Evolutionary conservation across 2,888 invertebrate species (phyloP).

Genomic region (Aplocera efformata): DNA sequence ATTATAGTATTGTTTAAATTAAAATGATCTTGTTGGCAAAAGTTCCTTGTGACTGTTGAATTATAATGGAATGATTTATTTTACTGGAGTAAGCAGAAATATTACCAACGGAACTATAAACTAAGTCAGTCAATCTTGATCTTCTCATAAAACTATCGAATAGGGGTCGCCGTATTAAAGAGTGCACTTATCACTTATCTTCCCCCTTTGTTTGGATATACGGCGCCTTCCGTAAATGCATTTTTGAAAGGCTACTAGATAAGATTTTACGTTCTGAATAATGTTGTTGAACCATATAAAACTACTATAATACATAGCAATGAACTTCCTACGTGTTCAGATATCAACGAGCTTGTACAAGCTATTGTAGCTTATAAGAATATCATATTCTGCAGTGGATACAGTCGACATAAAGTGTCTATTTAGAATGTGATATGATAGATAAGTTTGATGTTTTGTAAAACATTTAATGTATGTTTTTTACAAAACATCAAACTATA

Average conservation of each 20-base stretch:
- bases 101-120: too few relatives aligned
- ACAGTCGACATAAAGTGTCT: neutral
- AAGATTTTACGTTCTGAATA: slow-evolving; percentile 63
- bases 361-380: slow-evolving; percentile 25
- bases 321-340: slow-evolving; percentile 24
- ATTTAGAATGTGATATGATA: too few relatives aligned
- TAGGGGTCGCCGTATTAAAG: slow-evolving; percentile 44
- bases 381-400: slow-evolving; percentile 22
- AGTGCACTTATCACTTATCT: slow-evolving; percentile 69
- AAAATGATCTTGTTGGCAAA: too few relatives aligned
- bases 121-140: slow-evolving; percentile 8
- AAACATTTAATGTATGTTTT: too few relatives aligned
- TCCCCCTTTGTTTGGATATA: slow-evolving; percentile 65
- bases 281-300: slow-evolving; percentile 42
- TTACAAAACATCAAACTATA: too few relatives aligned
- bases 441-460: too few relatives aligned
- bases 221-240: slow-evolving; percentile 62
- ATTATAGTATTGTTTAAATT: too few relatives aligned
- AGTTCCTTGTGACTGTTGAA: too few relatives aligned
- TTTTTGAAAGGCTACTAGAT: slow-evolving; percentile 58
- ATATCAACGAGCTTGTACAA: slow-evolving; percentile 12
- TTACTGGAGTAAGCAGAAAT: too few relatives aligned
- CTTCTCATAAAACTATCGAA: slow-evolving; percentile 27
- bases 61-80: too few relatives aligned
- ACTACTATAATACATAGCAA: slow-evolving; percentile 29